Evolutionary conservation across 1,140 invertebrate genomes (phyloP).

Genomic region (Cyclargus thomasi): DNA sequence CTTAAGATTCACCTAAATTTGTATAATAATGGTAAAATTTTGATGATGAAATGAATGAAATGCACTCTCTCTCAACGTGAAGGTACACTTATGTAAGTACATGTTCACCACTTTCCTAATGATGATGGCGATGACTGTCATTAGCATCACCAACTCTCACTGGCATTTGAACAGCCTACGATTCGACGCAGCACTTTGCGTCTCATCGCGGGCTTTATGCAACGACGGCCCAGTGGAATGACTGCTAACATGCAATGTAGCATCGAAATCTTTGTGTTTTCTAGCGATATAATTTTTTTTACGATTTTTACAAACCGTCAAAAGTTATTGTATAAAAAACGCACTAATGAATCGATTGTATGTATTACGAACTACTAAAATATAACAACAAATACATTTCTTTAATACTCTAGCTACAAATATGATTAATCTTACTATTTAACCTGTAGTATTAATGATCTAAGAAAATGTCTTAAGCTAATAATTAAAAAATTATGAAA

Average conservation of each 20-base stretch:
- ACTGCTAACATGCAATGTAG: background rate
- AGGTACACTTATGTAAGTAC: background rate
- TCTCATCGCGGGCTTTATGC: background rate
- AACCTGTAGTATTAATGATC: too few relatives aligned
- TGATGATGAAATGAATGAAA: background rate
- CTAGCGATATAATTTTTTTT: background rate
- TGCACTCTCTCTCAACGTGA: background rate
- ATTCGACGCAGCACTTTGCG: background rate
- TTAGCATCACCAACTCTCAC: background rate
- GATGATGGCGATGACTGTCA: background rate
- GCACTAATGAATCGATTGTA: too few relatives aligned
- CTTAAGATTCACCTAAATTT: background rate
- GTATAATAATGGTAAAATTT: background rate
- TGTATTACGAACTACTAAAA: too few relatives aligned
- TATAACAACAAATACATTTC: too few relatives aligned
- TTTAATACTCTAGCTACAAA: too few relatives aligned
- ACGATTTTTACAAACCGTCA: too few relatives aligned
- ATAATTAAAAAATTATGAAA: too few relatives aligned
- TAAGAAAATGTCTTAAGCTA: too few relatives aligned
- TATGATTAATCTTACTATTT: too few relatives aligned
- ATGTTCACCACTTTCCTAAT: background rate
- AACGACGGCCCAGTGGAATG: background rate
- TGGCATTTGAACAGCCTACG: background rate
- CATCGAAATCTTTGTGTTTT: background rate
- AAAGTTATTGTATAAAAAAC: too few relatives aligned